These are phyloP conservation scores for Notothenia rossii DNA, from an alignment of 2,113 vertebrate species.

Conservation along the genomic window DNA sequence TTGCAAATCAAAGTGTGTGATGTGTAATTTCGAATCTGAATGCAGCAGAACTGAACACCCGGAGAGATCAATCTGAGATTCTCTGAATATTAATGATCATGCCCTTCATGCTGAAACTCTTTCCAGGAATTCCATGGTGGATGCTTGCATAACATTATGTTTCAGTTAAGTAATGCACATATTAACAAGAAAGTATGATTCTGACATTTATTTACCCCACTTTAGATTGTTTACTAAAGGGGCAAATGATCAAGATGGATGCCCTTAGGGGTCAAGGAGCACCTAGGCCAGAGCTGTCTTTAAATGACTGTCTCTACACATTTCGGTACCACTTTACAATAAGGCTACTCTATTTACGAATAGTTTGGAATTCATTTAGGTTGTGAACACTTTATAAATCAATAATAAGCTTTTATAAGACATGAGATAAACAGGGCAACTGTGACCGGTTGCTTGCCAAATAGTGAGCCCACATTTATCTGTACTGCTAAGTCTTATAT, in stretches of 20 bases:
- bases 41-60: not conserved
- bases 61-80: not conserved
- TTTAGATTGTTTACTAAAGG: not conserved
- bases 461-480: too few species aligned
- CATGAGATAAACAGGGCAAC: too few species aligned
- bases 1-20: constrained; percentile 31
- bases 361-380: too few species aligned
- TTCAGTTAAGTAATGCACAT: constrained; percentile 17
- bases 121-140: constrained; percentile 12
- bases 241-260: not conserved
- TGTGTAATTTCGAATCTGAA: constrained; percentile 39
- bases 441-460: too few species aligned
- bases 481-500: too few species aligned
- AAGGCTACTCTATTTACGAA: too few species aligned
- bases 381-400: too few species aligned
- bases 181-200: not conserved
- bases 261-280: not conserved
- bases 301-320: not conserved
- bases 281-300: not conserved
- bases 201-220: not conserved
- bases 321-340: too few species aligned
- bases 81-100: not conserved
- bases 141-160: not conserved
- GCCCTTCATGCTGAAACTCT: not conserved
- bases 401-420: too few species aligned